Evolutionary conservation across 2,888 invertebrate species (phyloP).

Genomic region (Drosophila seclusa): DNA sequence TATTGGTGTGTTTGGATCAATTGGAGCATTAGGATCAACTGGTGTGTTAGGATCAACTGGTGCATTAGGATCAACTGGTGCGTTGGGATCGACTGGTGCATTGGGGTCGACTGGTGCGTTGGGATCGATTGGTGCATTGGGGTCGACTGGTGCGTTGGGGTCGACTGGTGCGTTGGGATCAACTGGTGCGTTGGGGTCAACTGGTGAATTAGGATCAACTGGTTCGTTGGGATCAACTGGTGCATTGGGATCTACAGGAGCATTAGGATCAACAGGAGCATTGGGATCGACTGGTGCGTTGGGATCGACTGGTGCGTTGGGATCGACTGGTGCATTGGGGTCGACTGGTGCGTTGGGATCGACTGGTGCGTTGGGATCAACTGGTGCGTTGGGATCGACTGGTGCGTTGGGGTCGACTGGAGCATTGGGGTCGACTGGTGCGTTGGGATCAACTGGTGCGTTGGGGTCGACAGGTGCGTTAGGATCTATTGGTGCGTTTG

Average conservation of each 20-base stretch:
- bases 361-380: neutral
- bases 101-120: rapidly evolving
- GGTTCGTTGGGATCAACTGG: neutral
- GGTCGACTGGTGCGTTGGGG: rapidly evolving
- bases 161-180: constrained; percentile 20
- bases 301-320: constrained; percentile 19
- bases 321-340: constrained; percentile 4
- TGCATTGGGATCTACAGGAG: neutral
- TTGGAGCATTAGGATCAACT: rapidly evolving
- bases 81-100: rapidly evolving
- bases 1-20: rapidly evolving
- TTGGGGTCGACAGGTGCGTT: constrained; percentile 19
- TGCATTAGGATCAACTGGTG: rapidly evolving
- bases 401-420: constrained; percentile 26
- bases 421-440: constrained; percentile 1
- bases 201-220: constrained; percentile 3
- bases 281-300: constrained; percentile 15
- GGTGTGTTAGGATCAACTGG: rapidly evolving
- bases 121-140: rapidly evolving
- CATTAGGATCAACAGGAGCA: constrained; percentile 1
- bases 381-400: constrained; percentile 20
- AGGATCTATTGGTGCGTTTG: neutral
- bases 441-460: constrained; percentile 9
- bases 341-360: constrained; percentile 10
- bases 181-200: constrained; percentile 20